Evolutionary conservation across 2,888 invertebrate genomes (phyloP), one percentile per base, ranked within the genome.

Genomic region (Crepidodera aurea): DNA sequence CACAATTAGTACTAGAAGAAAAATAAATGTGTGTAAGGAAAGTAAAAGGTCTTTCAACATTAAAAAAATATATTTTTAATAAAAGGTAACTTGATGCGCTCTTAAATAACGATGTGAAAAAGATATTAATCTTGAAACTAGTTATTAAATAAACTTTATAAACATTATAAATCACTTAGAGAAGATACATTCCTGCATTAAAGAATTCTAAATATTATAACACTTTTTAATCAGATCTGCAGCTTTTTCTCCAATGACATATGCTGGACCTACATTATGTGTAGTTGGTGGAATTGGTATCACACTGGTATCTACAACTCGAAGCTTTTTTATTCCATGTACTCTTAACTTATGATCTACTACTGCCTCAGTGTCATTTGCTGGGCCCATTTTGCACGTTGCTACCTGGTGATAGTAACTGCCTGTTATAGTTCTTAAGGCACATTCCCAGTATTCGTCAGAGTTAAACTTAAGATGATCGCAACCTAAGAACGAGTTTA

Each of bases 171-270:
- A n/a, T n/a, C n/a, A n/a, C n/a, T n/a, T n/a, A n/a, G n/a, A n/a
- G n/a, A n/a, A n/a, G n/a, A n/a, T n/a, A n/a, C n/a, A n/a, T n/a
- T n/a, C n/a, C n/a, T n/a, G n/a, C n/a, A n/a, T n/a, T n/a, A n/a
- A n/a, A n/a, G n/a, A n/a, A 34, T 3, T 12, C 10, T 13, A 34
- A 34, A 34, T 34, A 13, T 34, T 34, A 13, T 34, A 10, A 13
- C 4, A 5, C 2, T 75, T 65, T 65, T 83, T 84, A 5, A 84
- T 81, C 75, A 84, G 76, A 69, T 84, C 85, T 0, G 85, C 79
- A 0, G 81, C 84, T 67, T 84, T 85, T 69, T 86, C 86, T 0
- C 83, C 86, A 2, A 86, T 82, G 85, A 85, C 85, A 57, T 79
- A 82, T 42, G 83, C 80, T 0, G 82, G 83, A 0, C 83, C 84